Evolutionary conservation across 2,113 vertebrate species (phyloP), one percentile per base, ranked within the genome.

Genomic region (Neotoma lepida): DNA sequence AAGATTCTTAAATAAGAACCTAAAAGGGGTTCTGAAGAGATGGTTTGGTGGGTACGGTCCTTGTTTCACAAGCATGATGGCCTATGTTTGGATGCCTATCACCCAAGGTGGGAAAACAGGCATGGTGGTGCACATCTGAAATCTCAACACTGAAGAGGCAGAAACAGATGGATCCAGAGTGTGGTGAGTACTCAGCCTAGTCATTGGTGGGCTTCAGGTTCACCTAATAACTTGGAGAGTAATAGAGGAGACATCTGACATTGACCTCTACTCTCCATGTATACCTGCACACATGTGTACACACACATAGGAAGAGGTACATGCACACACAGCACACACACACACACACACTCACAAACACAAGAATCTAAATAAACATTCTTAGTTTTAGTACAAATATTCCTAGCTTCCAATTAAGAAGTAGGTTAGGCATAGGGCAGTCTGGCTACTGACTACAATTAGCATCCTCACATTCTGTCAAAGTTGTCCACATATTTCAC

Each of bases 291-390:
- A 30, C 18, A 26, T 26, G 12, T 6, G 33, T 4, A 61, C n/a
- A 58, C 24, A 82, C 80, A 39, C 54, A 39, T 20, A 58, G 74
- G 17, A 78, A 51, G 7, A 78, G 46, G 46, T 35, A 56, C 14
- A 64, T 30, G 26, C 28, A 10, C 12, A 12, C 61, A 30, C 12
- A 30, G 41, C 41, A 46, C 26, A 51, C 5, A 86, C 5, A 22
- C 15, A 30, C 4, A 86, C 5, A 13, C 26, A 30, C 8, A 64
- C 39, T 9, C 28, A 46, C 26, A 30, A 33, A 20, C 5, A 33
- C 44, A 89, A 3, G 35, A 93, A 81, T 90, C 41, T 70, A 66
- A 93, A 88, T 87, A 95, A 63, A 80, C 24, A 54, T 82, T 85
- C 56, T 89, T 96, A 70, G 35, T 91, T 91, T 10, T 77, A 49